Conservation (phyloP, 2,113 vertebrate species). For the Scolopax mira region DNA sequence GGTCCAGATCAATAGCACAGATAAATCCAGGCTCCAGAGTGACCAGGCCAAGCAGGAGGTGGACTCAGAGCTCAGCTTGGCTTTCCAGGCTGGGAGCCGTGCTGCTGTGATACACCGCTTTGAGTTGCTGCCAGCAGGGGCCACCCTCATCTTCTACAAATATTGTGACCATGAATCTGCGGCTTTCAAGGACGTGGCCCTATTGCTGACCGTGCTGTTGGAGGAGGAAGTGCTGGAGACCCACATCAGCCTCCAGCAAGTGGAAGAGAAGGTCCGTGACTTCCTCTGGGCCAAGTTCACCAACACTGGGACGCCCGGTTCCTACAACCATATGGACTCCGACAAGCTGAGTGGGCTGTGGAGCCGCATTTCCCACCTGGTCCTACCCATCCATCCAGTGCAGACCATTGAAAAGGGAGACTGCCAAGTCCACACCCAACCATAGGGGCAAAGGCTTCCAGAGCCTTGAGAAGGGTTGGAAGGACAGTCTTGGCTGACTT, state of each 20-base stretch:
- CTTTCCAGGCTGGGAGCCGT: constrained; percentile 75
- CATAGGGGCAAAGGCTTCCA: not conserved
- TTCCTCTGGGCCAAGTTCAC: constrained; percentile 81
- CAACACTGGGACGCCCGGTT: not conserved
- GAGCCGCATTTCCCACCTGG: constrained; percentile 83
- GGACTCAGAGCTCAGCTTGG: constrained; percentile 78
- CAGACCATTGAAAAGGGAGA: constrained; percentile 62
- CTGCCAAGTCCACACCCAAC: constrained; percentile 25
- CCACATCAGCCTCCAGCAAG: constrained; percentile 56
- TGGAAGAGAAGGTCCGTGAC: constrained; percentile 90
- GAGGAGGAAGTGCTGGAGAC: constrained; percentile 74
- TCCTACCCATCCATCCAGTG: constrained; percentile 73
- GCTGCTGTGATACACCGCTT: constrained; percentile 88
- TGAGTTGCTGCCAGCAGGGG: constrained; percentile 86
- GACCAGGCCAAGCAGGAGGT: constrained; percentile 84
- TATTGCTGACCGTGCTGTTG: constrained; percentile 89
- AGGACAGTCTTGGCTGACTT: not conserved
- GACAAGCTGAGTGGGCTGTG: constrained; percentile 82
- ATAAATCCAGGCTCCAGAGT: constrained; percentile 73
- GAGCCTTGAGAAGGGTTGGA: not conserved
- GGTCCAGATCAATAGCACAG: constrained; percentile 75
- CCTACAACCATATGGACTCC: constrained; percentile 72
- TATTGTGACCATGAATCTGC: constrained; percentile 96
- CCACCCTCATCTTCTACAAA: constrained; percentile 95
- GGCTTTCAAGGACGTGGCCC: constrained; percentile 84